Evolutionary conservation across 2,113 vertebrate species (phyloP), one percentile per base, ranked within the genome.

Genomic region (Mystacornis crossleyi): DNA sequence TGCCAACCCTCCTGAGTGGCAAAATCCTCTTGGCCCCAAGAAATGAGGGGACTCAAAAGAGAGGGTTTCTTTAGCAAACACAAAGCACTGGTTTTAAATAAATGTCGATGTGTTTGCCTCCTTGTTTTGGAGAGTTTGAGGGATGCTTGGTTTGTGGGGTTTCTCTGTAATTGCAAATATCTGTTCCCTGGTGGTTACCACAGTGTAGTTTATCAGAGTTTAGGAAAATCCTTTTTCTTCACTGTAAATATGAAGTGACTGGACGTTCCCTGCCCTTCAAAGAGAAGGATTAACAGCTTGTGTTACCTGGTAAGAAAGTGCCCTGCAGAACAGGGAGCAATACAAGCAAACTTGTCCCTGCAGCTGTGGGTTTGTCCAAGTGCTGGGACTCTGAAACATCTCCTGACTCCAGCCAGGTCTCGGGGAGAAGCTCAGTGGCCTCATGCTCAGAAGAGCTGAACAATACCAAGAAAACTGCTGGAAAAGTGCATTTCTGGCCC

Each of bases 381-480:
- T 14, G 25, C 71, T 87, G 78, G 23, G 17, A 15, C 4, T 54
- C 43, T 77, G 3, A 12, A 40, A 26, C 12, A 18, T 33, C 40
- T 81, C 69, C 34, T 47, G 40, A 3, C 54, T 45, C 26, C 38
- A 57, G 71, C 48, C 50, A 42, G 13, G 31, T 65, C 53, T 65
- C 14, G 0, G 58, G n/a, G 19, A 1, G 38, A 78, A 57, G 9
- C 17, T 70, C 7, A 1, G 21, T 26, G 13, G 18, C 16, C 20
- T 60, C 24, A 5, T 18, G 18, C 10, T 54, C 20, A 74, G 55
- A 65, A 70, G 42, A 67, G 24, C 15, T 29, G 62, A 71, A 5
- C 11, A n/a, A 81, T 9, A 6, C 0, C 8, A 23, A 47, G 18
- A 34, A n/a, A 26, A 47, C 45, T 21, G 26, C 66, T 82, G 71